Conservation (phyloP, 2,797 vertebrate genomes). For the Megaceryle alcyon region DNA sequence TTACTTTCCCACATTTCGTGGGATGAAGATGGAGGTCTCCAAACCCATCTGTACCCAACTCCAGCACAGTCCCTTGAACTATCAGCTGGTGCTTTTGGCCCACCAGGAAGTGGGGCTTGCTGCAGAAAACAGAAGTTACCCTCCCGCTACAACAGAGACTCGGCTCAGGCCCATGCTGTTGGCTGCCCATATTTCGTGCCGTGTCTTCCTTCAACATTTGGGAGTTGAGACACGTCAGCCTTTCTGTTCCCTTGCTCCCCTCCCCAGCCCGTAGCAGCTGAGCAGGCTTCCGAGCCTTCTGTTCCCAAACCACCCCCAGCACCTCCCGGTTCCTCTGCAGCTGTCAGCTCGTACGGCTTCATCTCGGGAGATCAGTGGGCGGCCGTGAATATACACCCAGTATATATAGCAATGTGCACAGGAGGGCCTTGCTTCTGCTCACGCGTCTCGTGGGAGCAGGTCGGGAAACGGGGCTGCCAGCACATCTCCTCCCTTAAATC, state of each 20-base stretch:
- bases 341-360: slow-evolving; percentile 63
- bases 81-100: not conserved
- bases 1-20: rapidly evolving
- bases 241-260: not conserved
- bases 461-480: not conserved
- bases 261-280: slow-evolving; percentile 48
- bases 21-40: not conserved
- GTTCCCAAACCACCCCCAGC: slow-evolving; percentile 59
- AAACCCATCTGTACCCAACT: not conserved
- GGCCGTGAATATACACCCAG: not conserved
- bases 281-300: slow-evolving; percentile 66
- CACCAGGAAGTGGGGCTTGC: rapidly evolving
- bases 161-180: rapidly evolving
- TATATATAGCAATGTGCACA: not conserved
- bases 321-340: slow-evolving; percentile 63
- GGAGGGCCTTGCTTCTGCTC: slow-evolving; percentile 22
- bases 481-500: not conserved
- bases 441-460: not conserved
- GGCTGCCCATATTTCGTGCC: not conserved
- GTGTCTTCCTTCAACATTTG: not conserved
- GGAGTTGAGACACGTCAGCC: not conserved
- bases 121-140: not conserved
- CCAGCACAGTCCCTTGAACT: rapidly evolving
- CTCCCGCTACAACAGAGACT: rapidly evolving
- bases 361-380: slow-evolving; percentile 37